A percentile compares a stretch with the other conserved stretches of the same genome.
Conservation (phyloP, 2,888 invertebrate genomes). For the Chironomus tentans region DNA sequence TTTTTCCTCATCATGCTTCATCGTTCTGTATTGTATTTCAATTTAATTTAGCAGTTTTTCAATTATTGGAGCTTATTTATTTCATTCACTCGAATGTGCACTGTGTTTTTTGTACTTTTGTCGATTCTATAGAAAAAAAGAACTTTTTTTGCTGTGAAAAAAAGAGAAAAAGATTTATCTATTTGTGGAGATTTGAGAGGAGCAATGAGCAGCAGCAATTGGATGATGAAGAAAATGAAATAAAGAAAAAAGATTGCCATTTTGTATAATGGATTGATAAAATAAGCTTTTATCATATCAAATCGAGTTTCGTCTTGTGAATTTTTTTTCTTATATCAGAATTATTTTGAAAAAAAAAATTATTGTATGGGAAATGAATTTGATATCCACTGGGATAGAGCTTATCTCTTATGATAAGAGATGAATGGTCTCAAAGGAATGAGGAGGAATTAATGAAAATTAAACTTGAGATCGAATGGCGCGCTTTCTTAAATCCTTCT, state of each 20-base stretch:
- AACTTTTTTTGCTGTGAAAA: too few relatives aligned
- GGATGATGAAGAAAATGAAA: neutral
- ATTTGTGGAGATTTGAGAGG: neutral
- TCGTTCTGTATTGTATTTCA: slow-evolving; percentile 7
- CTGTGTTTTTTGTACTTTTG: neutral
- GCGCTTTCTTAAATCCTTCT: too few relatives aligned
- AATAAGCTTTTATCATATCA: neutral
- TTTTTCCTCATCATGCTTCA: neutral
- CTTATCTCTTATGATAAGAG: too few relatives aligned
- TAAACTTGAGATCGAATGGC: too few relatives aligned
- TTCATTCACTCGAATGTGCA: neutral
- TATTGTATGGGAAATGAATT: too few relatives aligned
- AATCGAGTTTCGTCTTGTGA: neutral
- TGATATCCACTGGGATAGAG: too few relatives aligned
- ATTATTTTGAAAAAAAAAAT: too few relatives aligned
- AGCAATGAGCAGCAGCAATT: neutral
- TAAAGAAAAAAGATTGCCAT: neutral
- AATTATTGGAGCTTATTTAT: slow-evolving; percentile 16
- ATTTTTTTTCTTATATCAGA: too few relatives aligned
- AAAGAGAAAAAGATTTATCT: neutral
- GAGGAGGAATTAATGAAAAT: too few relatives aligned
- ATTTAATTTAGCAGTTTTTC: slow-evolving; percentile 19
- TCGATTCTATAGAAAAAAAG: neutral
- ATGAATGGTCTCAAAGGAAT: too few relatives aligned
- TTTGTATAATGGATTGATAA: neutral